Percentiles rank a stretch among this genome's conserved stretches.
phyloP scores from a whole-genome alignment of 2,113 vertebrate genomes.

The Capreolus pygargus region DNA sequence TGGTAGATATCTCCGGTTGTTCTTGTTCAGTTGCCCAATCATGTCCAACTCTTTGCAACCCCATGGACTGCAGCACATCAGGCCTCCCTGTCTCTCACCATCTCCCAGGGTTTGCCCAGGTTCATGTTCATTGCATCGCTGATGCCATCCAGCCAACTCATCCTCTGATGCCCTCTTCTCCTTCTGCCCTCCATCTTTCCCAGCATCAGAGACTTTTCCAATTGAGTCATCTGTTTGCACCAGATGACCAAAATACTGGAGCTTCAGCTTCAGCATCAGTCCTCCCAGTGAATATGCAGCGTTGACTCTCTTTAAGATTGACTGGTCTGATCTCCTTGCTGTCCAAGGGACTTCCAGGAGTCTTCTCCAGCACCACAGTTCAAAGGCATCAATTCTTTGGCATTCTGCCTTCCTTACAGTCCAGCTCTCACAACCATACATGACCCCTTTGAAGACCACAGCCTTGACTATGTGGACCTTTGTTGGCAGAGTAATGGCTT shows the following conservation, averaged over 20 bases:
- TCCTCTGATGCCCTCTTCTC: background rate
- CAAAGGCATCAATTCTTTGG: background rate
- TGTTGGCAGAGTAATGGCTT: background rate
- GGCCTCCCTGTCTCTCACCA: background rate
- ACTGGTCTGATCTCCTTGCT: background rate
- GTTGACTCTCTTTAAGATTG: background rate
- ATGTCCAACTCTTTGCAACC: background rate
- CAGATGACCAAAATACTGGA: background rate
- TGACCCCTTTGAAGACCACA: background rate
- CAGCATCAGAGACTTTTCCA: background rate
- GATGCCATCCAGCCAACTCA: background rate
- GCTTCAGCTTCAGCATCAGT: background rate
- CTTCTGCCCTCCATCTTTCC: background rate
- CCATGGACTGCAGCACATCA: background rate
- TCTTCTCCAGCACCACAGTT: background rate
- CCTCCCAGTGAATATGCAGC: background rate
- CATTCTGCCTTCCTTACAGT: background rate
- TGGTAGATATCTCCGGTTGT: background rate
- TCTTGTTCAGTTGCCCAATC: background rate
- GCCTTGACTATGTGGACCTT: background rate
- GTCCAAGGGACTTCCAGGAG: background rate
- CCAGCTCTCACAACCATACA: background rate
- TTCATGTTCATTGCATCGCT: background rate
- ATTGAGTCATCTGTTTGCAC: background rate
- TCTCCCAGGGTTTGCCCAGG: background rate